phyloP scores from a whole-genome alignment of 2,888 invertebrate genomes.

The Notodonta ziczac region DNA sequence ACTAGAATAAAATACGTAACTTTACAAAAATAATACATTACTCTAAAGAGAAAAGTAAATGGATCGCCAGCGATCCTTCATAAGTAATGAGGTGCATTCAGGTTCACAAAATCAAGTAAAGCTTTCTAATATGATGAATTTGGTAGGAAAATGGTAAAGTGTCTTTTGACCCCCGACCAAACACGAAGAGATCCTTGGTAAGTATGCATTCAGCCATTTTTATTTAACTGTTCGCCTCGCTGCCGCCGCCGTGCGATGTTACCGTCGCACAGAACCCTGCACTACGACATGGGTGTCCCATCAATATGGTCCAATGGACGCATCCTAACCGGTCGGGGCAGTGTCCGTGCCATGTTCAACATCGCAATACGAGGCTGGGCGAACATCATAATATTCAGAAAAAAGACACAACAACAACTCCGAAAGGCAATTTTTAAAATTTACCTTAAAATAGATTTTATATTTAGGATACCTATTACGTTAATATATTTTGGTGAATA shows the following conservation, averaged over 20 bases:
- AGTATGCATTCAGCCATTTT: background rate
- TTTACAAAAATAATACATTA: constrained; percentile 70
- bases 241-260: background rate
- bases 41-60: constrained; percentile 77
- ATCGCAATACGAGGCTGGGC: constrained; percentile 64
- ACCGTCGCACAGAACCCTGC: background rate
- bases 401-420: constrained; percentile 77
- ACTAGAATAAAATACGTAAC: constrained; percentile 67
- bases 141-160: constrained; percentile 53
- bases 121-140: constrained; percentile 68
- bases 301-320: background rate
- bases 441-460: constrained; percentile 79
- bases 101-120: constrained; percentile 74
- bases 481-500: constrained; percentile 83
- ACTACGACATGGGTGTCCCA: background rate
- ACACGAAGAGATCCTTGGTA: constrained; percentile 34
- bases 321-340: constrained; percentile 20
- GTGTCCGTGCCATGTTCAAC: constrained; percentile 22
- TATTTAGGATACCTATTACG: constrained; percentile 79
- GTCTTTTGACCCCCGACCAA: constrained; percentile 53
- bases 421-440: constrained; percentile 81
- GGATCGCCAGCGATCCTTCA: constrained; percentile 81
- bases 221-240: background rate
- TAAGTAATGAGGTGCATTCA: constrained; percentile 78
- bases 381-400: constrained; percentile 80